A percentile compares a stretch with the other conserved stretches of the same genome.
Evolutionary conservation across 2,888 invertebrate genomes (phyloP).

Genomic region (Drosophila macrospina): DNA sequence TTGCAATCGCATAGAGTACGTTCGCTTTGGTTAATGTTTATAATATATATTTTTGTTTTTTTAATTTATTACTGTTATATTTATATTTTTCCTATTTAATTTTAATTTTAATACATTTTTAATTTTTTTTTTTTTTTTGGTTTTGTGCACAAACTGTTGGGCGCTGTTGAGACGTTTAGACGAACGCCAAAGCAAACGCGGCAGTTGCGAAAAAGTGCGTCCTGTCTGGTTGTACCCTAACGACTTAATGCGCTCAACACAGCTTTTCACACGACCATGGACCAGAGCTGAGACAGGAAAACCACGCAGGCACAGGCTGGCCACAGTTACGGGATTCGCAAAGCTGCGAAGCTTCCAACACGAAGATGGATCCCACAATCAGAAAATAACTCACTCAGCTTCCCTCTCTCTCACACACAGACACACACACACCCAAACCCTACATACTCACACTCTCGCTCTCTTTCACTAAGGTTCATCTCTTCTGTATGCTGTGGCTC

Average conservation of each 20-base stretch:
- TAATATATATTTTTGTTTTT: not conserved
- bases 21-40: constrained; percentile 9
- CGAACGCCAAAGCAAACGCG: constrained; percentile 72
- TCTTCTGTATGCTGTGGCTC: constrained; percentile 50
- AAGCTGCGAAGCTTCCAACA: constrained; percentile 43
- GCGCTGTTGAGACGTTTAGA: constrained; percentile 52
- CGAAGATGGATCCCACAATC: constrained; percentile 34
- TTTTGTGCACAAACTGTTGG: constrained; percentile 68
- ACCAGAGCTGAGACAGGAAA: constrained; percentile 71
- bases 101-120: constrained; percentile 10
- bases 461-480: constrained; percentile 2
- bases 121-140: constrained; percentile 30
- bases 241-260: constrained; percentile 85
- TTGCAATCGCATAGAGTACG: constrained; percentile 11
- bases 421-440: constrained; percentile 1
- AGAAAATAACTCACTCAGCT: constrained; percentile 37
- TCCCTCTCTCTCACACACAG: constrained; percentile 13
- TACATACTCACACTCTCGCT: constrained; percentile 1
- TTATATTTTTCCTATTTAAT: not conserved
- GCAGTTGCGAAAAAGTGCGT: constrained; percentile 82
- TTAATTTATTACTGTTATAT: constrained; percentile 4
- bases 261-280: constrained; percentile 84
- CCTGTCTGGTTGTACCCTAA: constrained; percentile 85
- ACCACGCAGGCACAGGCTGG: constrained; percentile 23
- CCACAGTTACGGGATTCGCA: constrained; percentile 9